phyloP scores from a whole-genome alignment of 2,113 vertebrate species.

The Trichechus manatus region DNA sequence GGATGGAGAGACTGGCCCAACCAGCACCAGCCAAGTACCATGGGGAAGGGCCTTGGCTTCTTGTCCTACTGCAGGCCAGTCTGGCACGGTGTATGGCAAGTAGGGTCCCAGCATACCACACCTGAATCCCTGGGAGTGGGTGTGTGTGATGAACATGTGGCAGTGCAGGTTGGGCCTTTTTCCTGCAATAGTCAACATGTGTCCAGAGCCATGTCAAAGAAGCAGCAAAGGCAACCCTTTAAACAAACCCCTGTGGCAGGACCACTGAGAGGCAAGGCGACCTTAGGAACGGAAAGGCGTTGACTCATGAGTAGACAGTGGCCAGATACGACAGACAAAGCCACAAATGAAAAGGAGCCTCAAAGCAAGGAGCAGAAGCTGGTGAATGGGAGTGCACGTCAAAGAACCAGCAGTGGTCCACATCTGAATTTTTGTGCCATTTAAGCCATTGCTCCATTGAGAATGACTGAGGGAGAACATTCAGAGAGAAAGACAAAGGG shows the following conservation, averaged over 20 bases:
- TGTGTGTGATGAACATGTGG: accelerated
- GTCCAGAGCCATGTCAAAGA: background rate
- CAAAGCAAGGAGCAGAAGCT: accelerated
- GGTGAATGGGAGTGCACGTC: background rate
- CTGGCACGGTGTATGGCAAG: background rate
- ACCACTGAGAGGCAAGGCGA: accelerated
- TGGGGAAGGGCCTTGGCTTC: background rate
- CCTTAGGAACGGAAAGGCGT: accelerated
- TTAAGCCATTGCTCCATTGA: background rate
- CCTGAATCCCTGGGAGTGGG: background rate
- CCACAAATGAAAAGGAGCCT: accelerated
- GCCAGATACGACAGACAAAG: accelerated
- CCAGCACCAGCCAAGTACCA: background rate
- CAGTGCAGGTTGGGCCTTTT: too few relatives aligned
- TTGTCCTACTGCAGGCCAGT: background rate
- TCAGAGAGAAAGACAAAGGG: background rate
- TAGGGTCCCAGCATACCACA: background rate
- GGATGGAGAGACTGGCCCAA: background rate
- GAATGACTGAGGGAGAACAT: background rate
- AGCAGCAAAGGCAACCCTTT: background rate
- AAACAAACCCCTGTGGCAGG: too few relatives aligned
- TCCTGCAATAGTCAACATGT: too few relatives aligned
- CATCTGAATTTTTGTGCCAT: background rate
- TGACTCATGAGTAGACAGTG: background rate
- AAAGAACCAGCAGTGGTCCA: too few relatives aligned